Evolutionary conservation across 2,797 vertebrate species (phyloP), one percentile per base, ranked within the genome.

Genomic region (Hephaestus fuliginosus): DNA sequence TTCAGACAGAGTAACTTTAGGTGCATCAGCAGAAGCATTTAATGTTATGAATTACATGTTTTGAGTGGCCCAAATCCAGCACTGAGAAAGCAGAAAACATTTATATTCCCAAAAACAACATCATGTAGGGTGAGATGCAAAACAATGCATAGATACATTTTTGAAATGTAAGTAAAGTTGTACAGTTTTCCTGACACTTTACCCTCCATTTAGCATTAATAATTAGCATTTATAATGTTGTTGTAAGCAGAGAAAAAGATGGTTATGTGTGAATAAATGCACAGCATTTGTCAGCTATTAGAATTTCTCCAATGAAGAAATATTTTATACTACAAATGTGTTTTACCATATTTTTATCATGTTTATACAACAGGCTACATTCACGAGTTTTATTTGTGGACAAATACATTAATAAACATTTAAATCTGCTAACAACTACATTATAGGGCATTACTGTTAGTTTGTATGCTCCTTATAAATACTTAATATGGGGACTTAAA

Each of bases 381-480:
- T 18, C 28, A 12, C 28, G 39, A 6, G 57, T 43, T 51, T 11
- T 36, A 3, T 10, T 8, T n/a, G 8, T 39, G 74, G 1, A 13
- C 51, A 53, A 43, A 64, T 52, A 46, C 30, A 68, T 22, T 7
- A 62, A 74, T 70, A 70, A 68, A 66, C 17, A 10, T 53, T 57
- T n/a, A 15, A 7, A 44, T 67, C 36, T 74, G 65, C 33, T 72
- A 15, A 60, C 64, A 81, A 12, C 4, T 30, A 25, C 12, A 20
- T 66, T 67, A 15, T 12, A 39, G 41, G 39, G 5, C 7, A 0
- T 36, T 20, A 41, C 25, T 53, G 30, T 3, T 65, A 15, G 36
- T 46, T 25, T 63, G 41, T 11, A 1, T 14, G 10, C 13, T 57
- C 12, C 33, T 22, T 46, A 70, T 18, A 60, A 78, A 75, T 43